phyloP scores from a whole-genome alignment of 1,140 invertebrate genomes.

The Panagrolaimus sp. region DNA sequence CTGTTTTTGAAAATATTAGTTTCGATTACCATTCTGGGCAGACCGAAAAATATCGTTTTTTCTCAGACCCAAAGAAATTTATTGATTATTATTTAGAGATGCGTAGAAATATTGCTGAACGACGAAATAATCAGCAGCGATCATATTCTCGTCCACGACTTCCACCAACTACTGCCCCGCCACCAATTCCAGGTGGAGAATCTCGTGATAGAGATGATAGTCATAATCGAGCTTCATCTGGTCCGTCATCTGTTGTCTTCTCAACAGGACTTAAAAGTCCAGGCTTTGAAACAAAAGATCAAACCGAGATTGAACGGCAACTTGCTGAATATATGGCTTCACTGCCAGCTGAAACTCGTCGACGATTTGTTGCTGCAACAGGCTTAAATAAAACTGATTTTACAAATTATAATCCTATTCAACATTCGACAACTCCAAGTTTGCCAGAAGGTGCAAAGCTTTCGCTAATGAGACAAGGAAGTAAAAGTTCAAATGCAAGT shows the following conservation, averaged over 20 bases:
- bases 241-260: neutral
- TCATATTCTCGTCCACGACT: neutral
- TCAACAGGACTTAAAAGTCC: neutral
- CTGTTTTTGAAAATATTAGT: too few species aligned
- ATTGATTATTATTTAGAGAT: too few species aligned
- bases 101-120: too few species aligned
- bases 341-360: neutral
- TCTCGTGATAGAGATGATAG: too few species aligned
- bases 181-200: neutral
- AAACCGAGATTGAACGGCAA: neutral
- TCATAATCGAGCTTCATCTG: neutral
- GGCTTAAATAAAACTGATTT: neutral
- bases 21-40: too few species aligned
- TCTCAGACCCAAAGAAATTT: too few species aligned
- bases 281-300: neutral
- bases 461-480: neutral
- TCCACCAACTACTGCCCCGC: neutral
- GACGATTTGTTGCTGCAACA: slow-evolving; percentile 1
- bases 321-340: slow-evolving; percentile 3
- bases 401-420: neutral
- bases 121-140: neutral
- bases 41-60: too few species aligned
- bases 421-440: neutral
- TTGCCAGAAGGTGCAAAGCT: neutral
- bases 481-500: neutral